Percentiles rank a stretch among this genome's conserved stretches.
Evolutionary conservation across 2,113 vertebrate genomes (phyloP).

Genomic region (Periophthalmodon schlosseri): DNA sequence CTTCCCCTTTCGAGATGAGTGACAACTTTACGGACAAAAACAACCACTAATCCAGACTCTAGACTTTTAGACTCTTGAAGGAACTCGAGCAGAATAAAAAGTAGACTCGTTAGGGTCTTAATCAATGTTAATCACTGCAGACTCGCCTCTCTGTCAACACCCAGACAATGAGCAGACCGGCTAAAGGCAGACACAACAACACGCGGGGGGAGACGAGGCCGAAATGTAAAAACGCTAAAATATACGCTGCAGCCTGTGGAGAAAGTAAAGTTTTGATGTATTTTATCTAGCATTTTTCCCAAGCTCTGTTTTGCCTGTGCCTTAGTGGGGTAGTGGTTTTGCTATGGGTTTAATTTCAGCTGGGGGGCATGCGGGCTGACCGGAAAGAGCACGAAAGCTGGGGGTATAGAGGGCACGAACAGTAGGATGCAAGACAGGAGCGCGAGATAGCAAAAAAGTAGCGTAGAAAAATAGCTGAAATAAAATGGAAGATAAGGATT

Average conservation of each 20-base stretch:
- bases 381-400: constrained; percentile 2
- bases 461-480: constrained; percentile 51
- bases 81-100: constrained; percentile 49
- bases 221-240: constrained; percentile 56
- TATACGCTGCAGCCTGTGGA: constrained; percentile 58
- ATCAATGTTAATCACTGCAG: constrained; percentile 79
- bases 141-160: constrained; percentile 64
- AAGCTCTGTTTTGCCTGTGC: constrained; percentile 61
- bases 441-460: constrained; percentile 44
- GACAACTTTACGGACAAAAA: constrained; percentile 52
- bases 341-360: constrained; percentile 58
- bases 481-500: constrained; percentile 60
- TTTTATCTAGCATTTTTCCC: constrained; percentile 66
- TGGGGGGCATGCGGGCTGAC: constrained; percentile 19
- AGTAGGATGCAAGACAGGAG: constrained; percentile 30
- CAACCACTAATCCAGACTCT: constrained; percentile 14
- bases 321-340: constrained; percentile 40
- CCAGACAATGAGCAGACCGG: constrained; percentile 43
- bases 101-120: constrained; percentile 70
- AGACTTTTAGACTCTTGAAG: constrained; percentile 21
- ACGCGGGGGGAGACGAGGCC: constrained; percentile 24
- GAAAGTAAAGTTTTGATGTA: constrained; percentile 57
- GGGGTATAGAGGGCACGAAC: constrained; percentile 28
- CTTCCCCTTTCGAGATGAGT: constrained; percentile 37
- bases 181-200: constrained; percentile 19